Percentiles rank a stretch among this genome's conserved stretches.
Conservation (phyloP, 2,888 invertebrate genomes). For the Deroplatys truncata region DNA sequence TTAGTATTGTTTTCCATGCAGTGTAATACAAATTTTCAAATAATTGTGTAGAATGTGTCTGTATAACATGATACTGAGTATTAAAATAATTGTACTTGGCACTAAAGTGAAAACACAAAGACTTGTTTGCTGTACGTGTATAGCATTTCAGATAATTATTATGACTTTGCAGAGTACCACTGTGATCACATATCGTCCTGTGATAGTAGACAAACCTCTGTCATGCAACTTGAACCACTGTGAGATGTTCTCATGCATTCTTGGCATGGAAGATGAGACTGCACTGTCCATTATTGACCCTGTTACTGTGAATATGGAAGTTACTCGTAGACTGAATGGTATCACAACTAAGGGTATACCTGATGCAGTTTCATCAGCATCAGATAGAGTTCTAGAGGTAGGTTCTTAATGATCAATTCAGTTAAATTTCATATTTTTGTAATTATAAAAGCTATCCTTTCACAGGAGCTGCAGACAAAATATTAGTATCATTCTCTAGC, state of each 20-base stretch:
- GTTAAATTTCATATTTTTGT: not conserved
- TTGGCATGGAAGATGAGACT: slow-evolving; percentile 88
- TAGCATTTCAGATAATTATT: not conserved
- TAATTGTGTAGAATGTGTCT: too few relatives aligned
- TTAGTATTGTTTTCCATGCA: too few relatives aligned
- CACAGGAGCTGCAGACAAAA: too few relatives aligned
- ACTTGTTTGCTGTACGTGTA: too few relatives aligned
- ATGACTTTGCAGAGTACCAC: slow-evolving; percentile 68
- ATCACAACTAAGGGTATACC: slow-evolving; percentile 34
- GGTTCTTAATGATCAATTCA: not conserved
- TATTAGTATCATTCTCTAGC: too few relatives aligned
- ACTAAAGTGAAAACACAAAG: too few relatives aligned
- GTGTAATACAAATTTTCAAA: too few relatives aligned
- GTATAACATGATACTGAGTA: too few relatives aligned
- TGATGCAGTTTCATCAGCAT: slow-evolving; percentile 11
- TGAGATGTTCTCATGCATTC: slow-evolving; percentile 88
- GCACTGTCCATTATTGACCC: slow-evolving; percentile 94
- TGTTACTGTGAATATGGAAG: slow-evolving; percentile 73
- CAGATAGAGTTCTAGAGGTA: slow-evolving; percentile 26
- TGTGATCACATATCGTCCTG: slow-evolving; percentile 72
- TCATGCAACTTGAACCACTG: slow-evolving; percentile 85
- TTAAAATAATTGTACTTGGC: too few relatives aligned
- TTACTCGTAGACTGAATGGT: slow-evolving; percentile 40
- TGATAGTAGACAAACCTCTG: slow-evolving; percentile 67
- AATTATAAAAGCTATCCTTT: not conserved